Base-by-base conservation (phyloP, 2,888 invertebrate species). In the Epistrophella euchroma region DNA sequence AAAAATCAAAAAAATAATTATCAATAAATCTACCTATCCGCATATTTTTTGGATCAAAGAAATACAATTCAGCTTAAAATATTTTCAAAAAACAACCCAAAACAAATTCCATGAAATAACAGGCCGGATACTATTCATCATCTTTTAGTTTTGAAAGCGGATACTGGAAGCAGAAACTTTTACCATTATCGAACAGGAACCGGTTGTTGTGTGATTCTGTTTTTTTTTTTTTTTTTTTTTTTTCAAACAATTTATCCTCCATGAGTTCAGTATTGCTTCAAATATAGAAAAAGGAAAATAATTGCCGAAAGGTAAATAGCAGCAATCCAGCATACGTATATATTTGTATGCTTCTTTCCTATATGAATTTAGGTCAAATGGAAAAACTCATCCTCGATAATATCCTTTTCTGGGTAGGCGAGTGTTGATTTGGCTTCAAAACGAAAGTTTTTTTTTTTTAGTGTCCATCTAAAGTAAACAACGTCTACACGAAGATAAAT, bases 101-200 rank as follows among this genome's bases (percentile, higher is more conserved):
- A 70, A 32, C 25, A 15, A 62, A 32, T 55, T 70, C 37, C 28
- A 79, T 43, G 17, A 35, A 56, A 62, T 74, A 64, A 40, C 37
- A 32, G 25, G 13, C 22, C 32, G 79, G 71, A 80, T 56, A 70
- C 58, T 64, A 75, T 71, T 71, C 80, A 80, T 84, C 71, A 80
- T 71, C 37, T 50, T 37, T 52, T 47, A 79, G 66, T 82, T 80
- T 80, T 55, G 19, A 71, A 70, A 79, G 37, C 83, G 62, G 78
- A 83, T 74, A 79, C 55, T 79, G 47, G 22, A 55, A 78, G 68
- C 68, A 47, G 55, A 83, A 84, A 84, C 84, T 84, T 79, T 79
- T 50, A 43, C 70, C 74, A 84, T 84, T 84, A 84, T 79, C 74
- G 84, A 75, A 66, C 79, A 80, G 75, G 66, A 80, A 71, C 75